Evolutionary conservation across 1,140 invertebrate genomes (phyloP).

Genomic region (Myzus persicae): DNA sequence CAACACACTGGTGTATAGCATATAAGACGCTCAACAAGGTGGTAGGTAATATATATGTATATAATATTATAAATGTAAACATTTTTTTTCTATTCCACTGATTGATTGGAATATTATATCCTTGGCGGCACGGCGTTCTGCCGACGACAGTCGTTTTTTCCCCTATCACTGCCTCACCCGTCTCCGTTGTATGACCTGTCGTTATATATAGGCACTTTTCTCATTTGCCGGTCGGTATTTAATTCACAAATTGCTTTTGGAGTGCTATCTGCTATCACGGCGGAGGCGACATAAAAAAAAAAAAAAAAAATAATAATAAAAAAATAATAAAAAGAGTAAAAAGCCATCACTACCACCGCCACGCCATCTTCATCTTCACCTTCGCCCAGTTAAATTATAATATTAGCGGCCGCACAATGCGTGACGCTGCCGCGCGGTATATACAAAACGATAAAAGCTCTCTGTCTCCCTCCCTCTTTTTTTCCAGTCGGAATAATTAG

Average conservation of each 20-base stretch:
- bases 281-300: not conserved
- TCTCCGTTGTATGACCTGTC: not conserved
- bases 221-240: slow-evolving; percentile 23
- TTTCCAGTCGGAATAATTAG: slow-evolving; percentile 45
- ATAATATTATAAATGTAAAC: not conserved
- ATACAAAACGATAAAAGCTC: slow-evolving; percentile 37
- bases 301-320: slow-evolving; percentile 6
- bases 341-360: not conserved
- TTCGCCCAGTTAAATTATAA: slow-evolving; percentile 9
- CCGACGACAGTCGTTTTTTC: not conserved
- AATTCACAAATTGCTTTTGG: slow-evolving; percentile 57
- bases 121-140: not conserved
- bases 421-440: slow-evolving; percentile 24
- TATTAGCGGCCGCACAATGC: slow-evolving; percentile 36
- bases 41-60: not conserved
- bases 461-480: not conserved
- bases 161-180: not conserved
- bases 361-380: not conserved
- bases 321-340: not conserved
- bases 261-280: not conserved
- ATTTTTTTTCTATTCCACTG: not conserved
- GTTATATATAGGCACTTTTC: not conserved
- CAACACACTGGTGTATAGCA: not conserved
- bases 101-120: slow-evolving; percentile 38
- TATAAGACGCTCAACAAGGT: not conserved